Conservation (phyloP, 2,797 vertebrate species). For the Numenius phaeopus region DNA sequence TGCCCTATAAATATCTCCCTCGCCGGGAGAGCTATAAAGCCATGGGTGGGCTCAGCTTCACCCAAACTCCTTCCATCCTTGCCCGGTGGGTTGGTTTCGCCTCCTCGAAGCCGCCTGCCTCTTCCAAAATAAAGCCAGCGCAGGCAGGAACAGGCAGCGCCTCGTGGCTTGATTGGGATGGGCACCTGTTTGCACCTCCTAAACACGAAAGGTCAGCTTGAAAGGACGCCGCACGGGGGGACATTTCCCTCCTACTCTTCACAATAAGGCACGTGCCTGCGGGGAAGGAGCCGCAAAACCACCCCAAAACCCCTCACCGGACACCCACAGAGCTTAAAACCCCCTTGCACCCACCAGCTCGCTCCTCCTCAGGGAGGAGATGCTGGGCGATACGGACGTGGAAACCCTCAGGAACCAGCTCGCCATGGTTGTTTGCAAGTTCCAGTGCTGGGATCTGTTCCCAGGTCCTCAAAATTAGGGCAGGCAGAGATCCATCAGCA, state of each 20-base stretch:
- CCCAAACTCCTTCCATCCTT: neutral
- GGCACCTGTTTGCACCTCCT: slow-evolving; percentile 41
- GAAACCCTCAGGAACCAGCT: neutral
- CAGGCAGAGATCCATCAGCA: neutral
- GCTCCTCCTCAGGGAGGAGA: neutral
- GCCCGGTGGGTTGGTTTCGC: neutral
- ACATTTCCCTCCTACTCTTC: neutral
- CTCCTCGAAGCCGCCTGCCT: neutral
- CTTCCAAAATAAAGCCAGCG: neutral
- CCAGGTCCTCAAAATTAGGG: neutral
- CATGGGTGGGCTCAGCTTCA: neutral
- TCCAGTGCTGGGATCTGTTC: neutral
- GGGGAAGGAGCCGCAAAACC: neutral
- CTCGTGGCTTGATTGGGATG: neutral
- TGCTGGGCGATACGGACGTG: fast-evolving
- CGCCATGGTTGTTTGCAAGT: fast-evolving
- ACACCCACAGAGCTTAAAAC: neutral
- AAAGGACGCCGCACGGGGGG: neutral
- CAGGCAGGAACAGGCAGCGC: neutral
- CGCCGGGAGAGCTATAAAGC: neutral
- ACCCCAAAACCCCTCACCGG: neutral
- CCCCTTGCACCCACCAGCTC: fast-evolving
- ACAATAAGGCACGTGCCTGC: neutral
- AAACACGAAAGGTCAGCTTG: neutral
- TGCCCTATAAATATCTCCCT: slow-evolving; percentile 4